These are phyloP conservation scores for Poecilia latipinna DNA, from an alignment of 2,113 vertebrate genomes.

Conservation along the genomic window DNA sequence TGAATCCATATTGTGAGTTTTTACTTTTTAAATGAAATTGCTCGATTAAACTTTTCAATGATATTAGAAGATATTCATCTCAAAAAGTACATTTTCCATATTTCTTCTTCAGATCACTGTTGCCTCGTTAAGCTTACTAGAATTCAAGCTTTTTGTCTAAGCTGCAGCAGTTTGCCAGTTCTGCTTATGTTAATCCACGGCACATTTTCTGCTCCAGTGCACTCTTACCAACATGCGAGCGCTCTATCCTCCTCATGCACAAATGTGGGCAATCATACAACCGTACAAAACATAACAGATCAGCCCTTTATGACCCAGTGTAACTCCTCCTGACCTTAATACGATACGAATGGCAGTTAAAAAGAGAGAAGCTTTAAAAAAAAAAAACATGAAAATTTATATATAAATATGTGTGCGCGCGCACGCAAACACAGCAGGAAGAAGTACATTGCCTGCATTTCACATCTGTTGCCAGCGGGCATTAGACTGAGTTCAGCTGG, in stretches of 20 bases:
- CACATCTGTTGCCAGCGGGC: slow-evolving; percentile 42
- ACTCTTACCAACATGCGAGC: slow-evolving; percentile 44
- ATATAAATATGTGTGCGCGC: slow-evolving; percentile 8
- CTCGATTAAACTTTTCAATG: too few relatives aligned
- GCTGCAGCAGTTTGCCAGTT: slow-evolving; percentile 43
- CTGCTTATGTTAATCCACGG: slow-evolving; percentile 67
- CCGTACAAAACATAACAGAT: slow-evolving; percentile 35
- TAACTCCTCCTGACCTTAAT: slow-evolving; percentile 66
- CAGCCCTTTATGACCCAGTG: slow-evolving; percentile 38
- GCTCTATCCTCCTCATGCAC: neutral
- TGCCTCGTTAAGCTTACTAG: slow-evolving; percentile 37
- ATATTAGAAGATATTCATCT: too few relatives aligned
- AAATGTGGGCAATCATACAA: slow-evolving; percentile 10
- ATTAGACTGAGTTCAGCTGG: slow-evolving; percentile 18
- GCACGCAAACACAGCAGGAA: neutral
- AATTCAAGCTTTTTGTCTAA: slow-evolving; percentile 53
- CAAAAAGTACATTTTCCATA: neutral
- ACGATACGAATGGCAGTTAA: slow-evolving; percentile 51
- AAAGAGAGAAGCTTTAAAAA: slow-evolving; percentile 18
- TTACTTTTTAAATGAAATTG: too few relatives aligned
- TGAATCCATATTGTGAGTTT: too few relatives aligned
- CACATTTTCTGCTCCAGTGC: slow-evolving; percentile 76
- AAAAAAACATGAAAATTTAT: slow-evolving; percentile 2
- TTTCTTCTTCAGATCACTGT: slow-evolving; percentile 3
- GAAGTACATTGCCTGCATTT: slow-evolving; percentile 21